Evolutionary conservation across 2,113 vertebrate species (phyloP), one percentile per base, ranked within the genome.

Genomic region (Forbesichthys papilliferus): DNA sequence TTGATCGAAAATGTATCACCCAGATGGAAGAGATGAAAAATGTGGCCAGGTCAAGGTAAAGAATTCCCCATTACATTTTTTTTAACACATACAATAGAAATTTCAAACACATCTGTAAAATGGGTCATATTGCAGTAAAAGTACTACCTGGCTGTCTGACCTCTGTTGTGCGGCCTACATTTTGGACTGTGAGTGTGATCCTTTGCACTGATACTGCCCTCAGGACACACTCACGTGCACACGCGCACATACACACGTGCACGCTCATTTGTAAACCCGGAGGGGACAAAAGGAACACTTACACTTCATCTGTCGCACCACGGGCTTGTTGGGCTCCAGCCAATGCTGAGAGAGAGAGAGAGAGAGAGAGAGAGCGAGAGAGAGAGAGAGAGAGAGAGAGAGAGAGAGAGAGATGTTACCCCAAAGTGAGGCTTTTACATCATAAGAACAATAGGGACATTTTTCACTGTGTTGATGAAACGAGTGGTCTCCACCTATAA

Each of bases 251-350:
- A 10, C 62, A 13, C 20, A 13, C 48, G 33, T 13, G 7, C 6
- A 56, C 8, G 1, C 52, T 5, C 33, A 75, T 4, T 69, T 13
- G 46, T 58, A 71, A 71, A 48, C 18, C 54, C n/a, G 69, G 58
- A 63, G 18, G 13, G 36, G 69, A 34, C 53, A 82, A n/a, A 68
- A 51, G 14, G 56, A 11, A 90, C 71, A 96, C 96, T 98, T 95
- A 99, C 98, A 95, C 94, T 99, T 99, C 96, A 99, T 98, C 92
- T 99, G 98, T 87, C 95, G 95, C 91, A 87, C 93, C 84, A 99
- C 92, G 3, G 95, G 90, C 84, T 99, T 99, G 87, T 95, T 98
- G 77, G 96, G 96, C 84, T 99, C 95, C 83, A 98, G 93, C 98
- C 98, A 99, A 85, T 99, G 98, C 98, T 99, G 86, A 89, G 90